These are phyloP conservation scores for Odontomyia ornata DNA, from an alignment of 2,888 invertebrate species.

Conservation along the genomic window DNA sequence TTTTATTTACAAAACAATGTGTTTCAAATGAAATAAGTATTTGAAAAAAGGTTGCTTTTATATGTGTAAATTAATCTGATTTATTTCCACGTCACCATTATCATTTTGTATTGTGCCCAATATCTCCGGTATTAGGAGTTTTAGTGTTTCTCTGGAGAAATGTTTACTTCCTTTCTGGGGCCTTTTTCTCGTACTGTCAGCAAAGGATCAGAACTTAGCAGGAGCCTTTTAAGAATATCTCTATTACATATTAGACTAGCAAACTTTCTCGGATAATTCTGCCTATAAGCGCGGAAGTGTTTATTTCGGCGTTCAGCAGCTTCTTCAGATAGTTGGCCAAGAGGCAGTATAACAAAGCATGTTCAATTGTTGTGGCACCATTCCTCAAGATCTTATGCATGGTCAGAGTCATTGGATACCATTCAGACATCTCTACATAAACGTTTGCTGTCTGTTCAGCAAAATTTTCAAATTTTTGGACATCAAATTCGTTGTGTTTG, in stretches of 20 bases:
- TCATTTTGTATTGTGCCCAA: background rate
- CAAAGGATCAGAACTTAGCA: no score
- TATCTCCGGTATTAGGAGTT: no score
- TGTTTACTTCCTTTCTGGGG: background rate
- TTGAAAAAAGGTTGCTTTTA: no score
- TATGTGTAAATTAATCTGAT: background rate
- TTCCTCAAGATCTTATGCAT: slow-evolving; percentile 55
- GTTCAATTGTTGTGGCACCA: slow-evolving; percentile 51
- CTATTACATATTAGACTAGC: slow-evolving; percentile 49
- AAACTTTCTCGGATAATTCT: slow-evolving; percentile 52
- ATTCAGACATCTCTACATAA: slow-evolving; percentile 53
- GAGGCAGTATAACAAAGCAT: slow-evolving; percentile 54
- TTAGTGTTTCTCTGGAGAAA: no score
- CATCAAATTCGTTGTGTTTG: slow-evolving; percentile 37
- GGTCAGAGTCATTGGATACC: slow-evolving; percentile 55
- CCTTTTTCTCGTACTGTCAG: background rate
- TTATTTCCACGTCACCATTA: background rate
- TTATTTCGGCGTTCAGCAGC: slow-evolving; percentile 55
- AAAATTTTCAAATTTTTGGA: no score
- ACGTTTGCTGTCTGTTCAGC: no score
- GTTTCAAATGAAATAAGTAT: no score
- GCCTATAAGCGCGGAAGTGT: slow-evolving; percentile 52
- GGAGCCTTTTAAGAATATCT: slow-evolving; percentile 53
- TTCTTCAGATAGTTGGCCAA: slow-evolving; percentile 55
- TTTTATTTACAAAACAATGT: no score